Evolutionary conservation across 2,113 vertebrate genomes (phyloP), one percentile per base, ranked within the genome.

Genomic region (Brachionichthys hirsutus): DNA sequence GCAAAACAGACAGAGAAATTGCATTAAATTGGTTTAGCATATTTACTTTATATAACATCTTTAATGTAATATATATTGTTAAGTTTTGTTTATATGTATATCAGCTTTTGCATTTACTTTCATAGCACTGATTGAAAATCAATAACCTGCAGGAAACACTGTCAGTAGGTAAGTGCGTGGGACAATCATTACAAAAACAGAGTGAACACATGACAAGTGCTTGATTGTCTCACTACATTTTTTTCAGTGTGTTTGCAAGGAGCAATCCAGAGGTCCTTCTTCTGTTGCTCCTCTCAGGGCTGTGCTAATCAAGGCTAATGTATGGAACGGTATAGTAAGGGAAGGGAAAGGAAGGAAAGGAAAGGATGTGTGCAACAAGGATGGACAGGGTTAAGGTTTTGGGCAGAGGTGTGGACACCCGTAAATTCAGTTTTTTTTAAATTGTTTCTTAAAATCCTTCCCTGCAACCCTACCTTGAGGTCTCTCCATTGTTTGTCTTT

Each of bases 201-300:
- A 83, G 85, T 87, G 88, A 83, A 89, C 87, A 90, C 86, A 81
- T 38, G 76, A 89, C 81, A 78, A 82, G 87, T 87, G 82, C 83
- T 88, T 91, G 89, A 91, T 90, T 90, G 90, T 90, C 90, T 89
- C 83, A 89, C 83, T 79, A 81, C 78, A 87, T 78, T 79, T 90
- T n/a, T 85, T 80, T 80, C 82, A 70, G 71, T 86, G 78, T 88
- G 75, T 87, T 75, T 81, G 74, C 79, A 68, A 86, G 78, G 73
- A 87, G 80, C 67, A 66, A 41, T 69, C 57, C 42, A 53, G 36
- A 62, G 43, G 68, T 75, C 68, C 43, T 84, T 79, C 70, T 75
- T 58, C 73, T 84, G 83, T 67, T 78, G 80, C 69, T 83, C 61
- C 74, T 72, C 70, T 68, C 62, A 65, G 74, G 64, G 56, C 18